Evolutionary conservation across 2,113 vertebrate species (phyloP).

Genomic region (Zingel zingel): DNA sequence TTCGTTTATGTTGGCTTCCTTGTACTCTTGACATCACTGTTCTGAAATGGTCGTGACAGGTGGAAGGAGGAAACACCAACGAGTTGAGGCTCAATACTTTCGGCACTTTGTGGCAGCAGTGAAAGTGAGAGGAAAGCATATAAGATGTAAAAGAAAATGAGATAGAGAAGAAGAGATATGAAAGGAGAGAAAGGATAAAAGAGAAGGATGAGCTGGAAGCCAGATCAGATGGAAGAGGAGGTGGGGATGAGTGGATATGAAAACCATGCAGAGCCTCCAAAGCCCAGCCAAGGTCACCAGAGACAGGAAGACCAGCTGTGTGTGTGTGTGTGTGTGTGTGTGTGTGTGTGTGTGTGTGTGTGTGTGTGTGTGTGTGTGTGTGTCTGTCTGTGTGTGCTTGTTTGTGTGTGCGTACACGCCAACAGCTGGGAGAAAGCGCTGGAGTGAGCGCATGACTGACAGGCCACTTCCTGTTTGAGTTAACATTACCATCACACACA

Average conservation of each 20-base stretch:
- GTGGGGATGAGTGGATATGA: constrained; percentile 75
- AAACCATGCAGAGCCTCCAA: constrained; percentile 70
- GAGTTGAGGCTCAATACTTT: constrained; percentile 14
- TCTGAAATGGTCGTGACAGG: constrained; percentile 50
- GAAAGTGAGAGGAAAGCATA: constrained; percentile 22
- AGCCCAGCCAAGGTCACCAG: constrained; percentile 77
- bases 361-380: constrained; percentile 52
- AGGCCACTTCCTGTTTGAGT: constrained; percentile 83
- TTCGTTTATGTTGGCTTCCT: constrained; percentile 48
- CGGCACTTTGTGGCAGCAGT: constrained; percentile 14
- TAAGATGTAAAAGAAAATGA: constrained; percentile 13
- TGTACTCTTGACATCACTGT: constrained; percentile 47
- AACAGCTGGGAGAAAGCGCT: constrained; percentile 79
- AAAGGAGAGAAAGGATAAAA: constrained; percentile 25
- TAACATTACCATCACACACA: constrained; percentile 65
- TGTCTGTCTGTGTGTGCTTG: background rate
- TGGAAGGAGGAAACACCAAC: constrained; percentile 50
- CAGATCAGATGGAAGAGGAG: constrained; percentile 57
- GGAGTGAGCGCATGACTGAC: constrained; percentile 73
- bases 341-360: constrained; percentile 44
- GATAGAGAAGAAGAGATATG: background rate
- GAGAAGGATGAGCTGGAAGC: constrained; percentile 47
- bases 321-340: constrained; percentile 69
- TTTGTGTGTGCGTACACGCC: constrained; percentile 38
- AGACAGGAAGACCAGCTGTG: constrained; percentile 81